Conservation (phyloP, 2,888 invertebrate genomes). For the Eucriotettix oculatus region DNA sequence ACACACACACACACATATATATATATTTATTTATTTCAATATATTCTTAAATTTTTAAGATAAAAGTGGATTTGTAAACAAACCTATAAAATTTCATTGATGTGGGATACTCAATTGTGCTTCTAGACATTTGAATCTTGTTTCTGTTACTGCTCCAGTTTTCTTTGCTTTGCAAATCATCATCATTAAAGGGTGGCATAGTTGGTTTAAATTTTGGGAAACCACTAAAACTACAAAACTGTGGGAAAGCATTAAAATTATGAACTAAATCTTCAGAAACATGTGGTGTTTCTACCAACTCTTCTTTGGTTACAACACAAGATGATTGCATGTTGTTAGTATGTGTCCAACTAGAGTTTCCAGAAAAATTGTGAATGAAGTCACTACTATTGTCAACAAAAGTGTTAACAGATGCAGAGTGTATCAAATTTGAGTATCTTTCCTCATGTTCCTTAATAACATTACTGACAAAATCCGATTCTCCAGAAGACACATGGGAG, state of each 20-base stretch:
- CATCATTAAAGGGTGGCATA: conserved; percentile 21
- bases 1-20: too few species aligned
- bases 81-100: background rate
- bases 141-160: conserved; percentile 18
- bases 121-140: conserved; percentile 17
- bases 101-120: conserved; percentile 16
- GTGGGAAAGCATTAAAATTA: conserved; percentile 18
- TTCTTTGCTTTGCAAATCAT: conserved; percentile 13
- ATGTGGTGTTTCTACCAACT: conserved; percentile 5
- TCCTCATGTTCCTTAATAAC: too few species aligned
- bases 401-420: too few species aligned
- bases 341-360: conserved; percentile 2
- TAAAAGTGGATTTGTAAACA: too few species aligned
- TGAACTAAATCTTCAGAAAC: conserved; percentile 15
- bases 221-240: conserved; percentile 23
- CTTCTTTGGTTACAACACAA: background rate
- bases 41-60: too few species aligned
- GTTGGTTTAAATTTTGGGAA: conserved; percentile 24
- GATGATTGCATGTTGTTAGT: background rate
- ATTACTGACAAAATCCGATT: too few species aligned
- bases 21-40: too few species aligned
- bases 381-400: background rate
- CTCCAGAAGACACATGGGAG: too few species aligned
- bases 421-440: too few species aligned
- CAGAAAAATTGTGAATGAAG: conserved; percentile 2